Conservation (phyloP, 2,113 vertebrate species). For the Nettapus auritus region DNA sequence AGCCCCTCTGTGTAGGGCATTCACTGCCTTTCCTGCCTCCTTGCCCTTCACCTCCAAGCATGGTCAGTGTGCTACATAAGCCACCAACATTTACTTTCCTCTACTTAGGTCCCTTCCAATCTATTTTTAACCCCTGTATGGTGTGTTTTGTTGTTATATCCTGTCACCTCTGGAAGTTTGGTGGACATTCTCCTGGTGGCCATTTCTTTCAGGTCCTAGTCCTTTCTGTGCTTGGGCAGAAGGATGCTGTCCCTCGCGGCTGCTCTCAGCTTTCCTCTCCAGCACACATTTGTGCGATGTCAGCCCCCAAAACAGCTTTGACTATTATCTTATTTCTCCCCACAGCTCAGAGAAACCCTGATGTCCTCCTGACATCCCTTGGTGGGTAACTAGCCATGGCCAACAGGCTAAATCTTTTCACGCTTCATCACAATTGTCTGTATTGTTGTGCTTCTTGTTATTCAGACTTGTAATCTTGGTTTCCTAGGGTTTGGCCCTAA, state of each 20-base stretch:
- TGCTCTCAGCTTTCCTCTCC: background rate
- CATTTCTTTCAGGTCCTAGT: background rate
- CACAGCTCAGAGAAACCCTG: background rate
- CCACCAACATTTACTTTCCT: background rate
- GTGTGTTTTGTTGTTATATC: background rate
- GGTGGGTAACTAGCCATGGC: background rate
- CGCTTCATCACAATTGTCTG: background rate
- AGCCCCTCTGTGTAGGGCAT: rapidly evolving
- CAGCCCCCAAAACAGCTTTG: background rate
- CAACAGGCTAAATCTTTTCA: background rate
- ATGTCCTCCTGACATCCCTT: background rate
- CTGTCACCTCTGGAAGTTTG: background rate
- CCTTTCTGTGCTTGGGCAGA: background rate
- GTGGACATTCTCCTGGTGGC: background rate
- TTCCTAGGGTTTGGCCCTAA: background rate
- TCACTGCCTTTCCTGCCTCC: background rate
- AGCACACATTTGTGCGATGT: rapidly evolving
- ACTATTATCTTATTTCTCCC: background rate
- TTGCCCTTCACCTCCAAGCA: background rate
- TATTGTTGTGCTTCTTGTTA: background rate
- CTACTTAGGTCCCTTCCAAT: background rate
- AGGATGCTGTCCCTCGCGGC: background rate
- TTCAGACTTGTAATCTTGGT: background rate
- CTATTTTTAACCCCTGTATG: background rate
- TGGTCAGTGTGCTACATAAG: background rate